Base-by-base conservation (phyloP, 2,113 vertebrate genomes). In the Xiphophorus hellerii region DNA sequence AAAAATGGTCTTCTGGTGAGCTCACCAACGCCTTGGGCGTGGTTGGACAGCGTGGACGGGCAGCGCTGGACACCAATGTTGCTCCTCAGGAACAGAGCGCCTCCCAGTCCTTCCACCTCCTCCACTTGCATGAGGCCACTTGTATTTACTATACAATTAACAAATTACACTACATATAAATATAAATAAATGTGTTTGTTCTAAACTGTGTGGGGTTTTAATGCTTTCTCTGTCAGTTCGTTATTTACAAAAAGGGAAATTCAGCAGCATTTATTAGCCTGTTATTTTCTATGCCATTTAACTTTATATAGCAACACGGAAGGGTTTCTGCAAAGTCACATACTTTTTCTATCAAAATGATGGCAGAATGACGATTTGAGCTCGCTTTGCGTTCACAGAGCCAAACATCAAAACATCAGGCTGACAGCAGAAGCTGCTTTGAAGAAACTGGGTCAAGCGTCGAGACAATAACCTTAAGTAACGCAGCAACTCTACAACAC, bases 101-200 rank as follows among this genome's bases (percentile, higher is more conserved):
- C 91, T 35, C 94, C 95, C 66, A 90, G 68, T n/a, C 91, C 81
- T 30, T 95, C 94, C n/a, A 95, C 95, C 72, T 97, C 96, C 0
- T 95, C 93, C 60, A 96, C 94, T 14, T 94, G 94, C 85, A 96
- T 93, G 70, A 97, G 92, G 68, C 90, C 87, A 33, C 94, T 92
- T 0, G 95, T 92, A 48, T 93, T 94, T 25, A 93, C 87, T 94
- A 80, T 71, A 77, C 66, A 42, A 37, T 37, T 37, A 12, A 37
- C 10, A 11, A 37, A 37, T 37, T 37, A 37, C 35, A 11, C 4
- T 15, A 42, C 14, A 42, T 42, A 42, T 42, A 42, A 14, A 42
- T 15, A 42, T 4, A 14, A 42, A 42, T 42, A 5, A 42, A 42
- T 42, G 4, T 42, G 39, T 15, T 42, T 4, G 39, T 42, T 14